Conservation (phyloP, 2,888 invertebrate genomes). For the Julus scanicus region DNA sequence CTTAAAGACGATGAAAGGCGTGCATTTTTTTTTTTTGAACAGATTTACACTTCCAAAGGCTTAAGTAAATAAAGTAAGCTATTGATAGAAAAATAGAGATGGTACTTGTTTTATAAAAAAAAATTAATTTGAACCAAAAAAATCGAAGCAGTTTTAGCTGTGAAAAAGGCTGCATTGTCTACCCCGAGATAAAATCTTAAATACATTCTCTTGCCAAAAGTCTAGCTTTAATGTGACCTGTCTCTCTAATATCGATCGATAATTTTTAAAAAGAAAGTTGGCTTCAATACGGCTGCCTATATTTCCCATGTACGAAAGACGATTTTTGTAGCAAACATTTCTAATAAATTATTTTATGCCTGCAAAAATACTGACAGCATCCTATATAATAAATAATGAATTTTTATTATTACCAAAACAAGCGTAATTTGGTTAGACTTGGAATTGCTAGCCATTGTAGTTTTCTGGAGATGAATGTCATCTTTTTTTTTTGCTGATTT, state of each 20-base stretch:
- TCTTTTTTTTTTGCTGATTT: slow-evolving; percentile 3
- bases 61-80: neutral
- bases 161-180: slow-evolving; percentile 9
- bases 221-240: neutral
- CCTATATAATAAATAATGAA: neutral
- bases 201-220: neutral
- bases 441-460: neutral
- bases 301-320: neutral
- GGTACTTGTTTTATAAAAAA: neutral
- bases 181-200: slow-evolving; percentile 2
- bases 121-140: neutral
- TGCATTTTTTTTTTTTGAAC: neutral
- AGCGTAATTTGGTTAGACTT: slow-evolving; percentile 10
- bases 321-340: neutral
- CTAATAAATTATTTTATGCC: neutral
- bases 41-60: neutral
- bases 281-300: neutral
- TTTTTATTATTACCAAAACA: slow-evolving; percentile 38
- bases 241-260: slow-evolving; percentile 12
- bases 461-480: neutral
- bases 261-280: slow-evolving; percentile 10
- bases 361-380: neutral
- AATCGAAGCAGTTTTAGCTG: neutral
- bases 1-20: neutral
- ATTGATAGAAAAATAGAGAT: neutral